Evolutionary conservation across 2,797 vertebrate species (phyloP), one percentile per base, ranked within the genome.

Genomic region (Hypotaenidia philippensis): DNA sequence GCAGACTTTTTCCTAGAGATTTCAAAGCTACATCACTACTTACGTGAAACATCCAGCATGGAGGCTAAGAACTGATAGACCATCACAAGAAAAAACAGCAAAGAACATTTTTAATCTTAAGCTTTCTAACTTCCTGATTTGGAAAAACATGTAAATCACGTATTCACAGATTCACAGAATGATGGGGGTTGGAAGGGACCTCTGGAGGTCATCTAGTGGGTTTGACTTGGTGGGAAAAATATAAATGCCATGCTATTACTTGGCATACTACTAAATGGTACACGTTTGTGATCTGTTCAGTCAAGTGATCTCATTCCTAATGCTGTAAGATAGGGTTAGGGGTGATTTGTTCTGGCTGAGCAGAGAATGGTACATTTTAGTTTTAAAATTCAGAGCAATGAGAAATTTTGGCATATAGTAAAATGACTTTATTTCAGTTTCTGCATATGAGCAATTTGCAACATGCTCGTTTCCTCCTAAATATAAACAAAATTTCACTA

Each of bases 1-100:
- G 98, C 98, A 61, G 89, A 97, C 69, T 99, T 98, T 87, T 98
- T 98, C 93, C 63, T 98, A 72, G 98, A 98, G 85, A 59, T 98
- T 78, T 94, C 97, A 63, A 97, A 98, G 65, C 79, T 98, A 59
- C 96, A 95, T 41, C 31, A 0, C 12, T 56, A 78, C 38, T 63
- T 57, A 36, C 4, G 21, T 2, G 6, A 72, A 66, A 50, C 55
- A 75, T 90, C 81, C 38, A 64, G 59, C 11, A 45, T 3, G 6
- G 60, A 56, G 27, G 83, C 31, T 23, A 61, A 52, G 25, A 75
- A 45, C 59, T 74, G 87, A 88, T 16, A 80, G 36, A 29, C 6
- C 10, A n/a, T 22, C n/a, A 4, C 4, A 65, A 87, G 17, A 68
- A 76, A 78, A 72, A 53, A 25, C 36, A 83, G 26, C 32, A 87